Percentiles rank a stretch among this genome's conserved stretches.
Conservation (phyloP, 2,888 invertebrate genomes). For the Ectemnius continuus region DNA sequence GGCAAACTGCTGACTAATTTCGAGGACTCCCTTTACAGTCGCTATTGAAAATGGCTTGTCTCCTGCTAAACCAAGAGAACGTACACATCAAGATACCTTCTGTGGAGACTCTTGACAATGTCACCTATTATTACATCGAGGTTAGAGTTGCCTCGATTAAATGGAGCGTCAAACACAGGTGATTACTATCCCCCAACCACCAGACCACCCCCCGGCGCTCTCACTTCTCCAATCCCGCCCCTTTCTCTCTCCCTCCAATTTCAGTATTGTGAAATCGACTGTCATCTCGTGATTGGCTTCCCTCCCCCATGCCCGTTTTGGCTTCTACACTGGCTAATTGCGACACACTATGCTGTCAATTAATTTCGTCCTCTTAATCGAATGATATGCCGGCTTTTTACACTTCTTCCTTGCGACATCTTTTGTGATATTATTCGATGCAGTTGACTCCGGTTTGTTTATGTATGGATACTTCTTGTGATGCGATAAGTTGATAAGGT, state of each 20-base stretch:
- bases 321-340: not conserved
- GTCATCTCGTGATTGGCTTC: no score
- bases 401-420: no score
- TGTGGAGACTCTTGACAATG: constrained; percentile 82
- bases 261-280: no score
- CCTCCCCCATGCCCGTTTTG: not conserved
- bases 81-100: constrained; percentile 84
- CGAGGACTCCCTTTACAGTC: no score
- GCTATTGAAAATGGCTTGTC: constrained; percentile 84
- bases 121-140: constrained; percentile 87
- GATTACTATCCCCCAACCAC: constrained; percentile 18
- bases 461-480: no score
- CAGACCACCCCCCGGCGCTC: not conserved
- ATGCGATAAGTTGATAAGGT: no score
- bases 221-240: not conserved
- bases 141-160: constrained; percentile 85
- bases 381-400: no score
- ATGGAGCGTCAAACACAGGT: constrained; percentile 91
- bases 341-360: not conserved
- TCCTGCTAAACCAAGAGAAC: constrained; percentile 84
- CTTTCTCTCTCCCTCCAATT: not conserved
- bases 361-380: not conserved
- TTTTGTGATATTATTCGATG: no score
- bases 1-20: no score
- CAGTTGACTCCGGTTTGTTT: not conserved